Evolutionary conservation across 2,797 vertebrate genomes (phyloP).

Genomic region (Aldrovandia affinis): DNA sequence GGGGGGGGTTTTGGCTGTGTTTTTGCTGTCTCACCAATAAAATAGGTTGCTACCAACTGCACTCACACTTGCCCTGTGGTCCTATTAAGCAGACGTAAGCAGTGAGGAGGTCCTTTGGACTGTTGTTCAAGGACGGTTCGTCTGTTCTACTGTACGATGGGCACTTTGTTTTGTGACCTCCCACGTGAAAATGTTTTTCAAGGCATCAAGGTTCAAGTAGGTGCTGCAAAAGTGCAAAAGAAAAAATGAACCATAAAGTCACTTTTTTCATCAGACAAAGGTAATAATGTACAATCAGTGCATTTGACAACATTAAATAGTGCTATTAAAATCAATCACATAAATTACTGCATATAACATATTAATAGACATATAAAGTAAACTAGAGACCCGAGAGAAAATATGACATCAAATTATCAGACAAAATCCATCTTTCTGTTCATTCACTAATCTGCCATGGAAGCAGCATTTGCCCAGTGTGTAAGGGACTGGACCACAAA

Average conservation of each 20-base stretch:
- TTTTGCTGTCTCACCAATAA: not conserved
- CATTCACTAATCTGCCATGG: too few relatives aligned
- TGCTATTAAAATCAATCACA: not conserved
- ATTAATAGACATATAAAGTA: not conserved
- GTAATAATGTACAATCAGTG: not conserved
- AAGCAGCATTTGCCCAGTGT: too few relatives aligned
- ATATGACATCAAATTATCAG: too few relatives aligned
- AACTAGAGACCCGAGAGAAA: too few relatives aligned
- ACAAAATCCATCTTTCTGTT: too few relatives aligned
- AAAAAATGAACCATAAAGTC: too few relatives aligned
- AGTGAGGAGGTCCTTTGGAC: not conserved
- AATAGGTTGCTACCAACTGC: not conserved
- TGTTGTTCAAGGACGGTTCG: not conserved
- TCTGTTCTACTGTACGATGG: not conserved
- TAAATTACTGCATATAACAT: not conserved
- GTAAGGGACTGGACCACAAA: too few relatives aligned
- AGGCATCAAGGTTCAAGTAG: not conserved
- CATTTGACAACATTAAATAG: not conserved
- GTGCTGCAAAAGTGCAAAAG: not conserved
- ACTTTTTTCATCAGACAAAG: not conserved
- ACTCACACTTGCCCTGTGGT: not conserved
- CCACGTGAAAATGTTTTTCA: not conserved
- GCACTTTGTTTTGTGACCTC: not conserved
- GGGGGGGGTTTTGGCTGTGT: not conserved
- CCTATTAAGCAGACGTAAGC: not conserved